These are phyloP conservation scores for Eilema depressum DNA, from an alignment of 2,888 invertebrate species.

Conservation along the genomic window DNA sequence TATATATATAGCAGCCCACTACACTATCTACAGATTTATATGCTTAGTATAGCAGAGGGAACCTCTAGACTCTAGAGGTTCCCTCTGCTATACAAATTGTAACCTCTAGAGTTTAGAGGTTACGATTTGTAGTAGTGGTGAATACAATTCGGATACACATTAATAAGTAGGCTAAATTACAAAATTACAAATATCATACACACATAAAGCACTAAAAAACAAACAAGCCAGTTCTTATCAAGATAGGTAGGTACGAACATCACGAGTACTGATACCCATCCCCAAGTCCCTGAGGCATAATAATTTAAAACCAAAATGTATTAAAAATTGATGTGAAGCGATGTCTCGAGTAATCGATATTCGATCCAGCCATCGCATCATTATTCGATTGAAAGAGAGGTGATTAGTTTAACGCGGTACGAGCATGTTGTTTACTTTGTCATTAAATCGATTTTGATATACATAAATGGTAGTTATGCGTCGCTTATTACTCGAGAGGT, in stretches of 20 bases:
- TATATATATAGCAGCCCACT: too few relatives aligned
- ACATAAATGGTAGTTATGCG: slow-evolving; percentile 55
- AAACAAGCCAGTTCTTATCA: slow-evolving; percentile 13
- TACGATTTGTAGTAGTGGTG: too few relatives aligned
- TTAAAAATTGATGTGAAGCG: slow-evolving; percentile 65
- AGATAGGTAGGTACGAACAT: slow-evolving; percentile 36
- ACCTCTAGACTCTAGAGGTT: too few relatives aligned
- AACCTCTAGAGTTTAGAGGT: too few relatives aligned
- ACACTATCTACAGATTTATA: too few relatives aligned
- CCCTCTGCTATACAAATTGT: too few relatives aligned
- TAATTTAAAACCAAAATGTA: slow-evolving; percentile 56
- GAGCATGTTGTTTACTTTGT: slow-evolving; percentile 65
- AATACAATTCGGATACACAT: too few relatives aligned
- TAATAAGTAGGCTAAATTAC: too few relatives aligned
- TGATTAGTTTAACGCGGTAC: slow-evolving; percentile 61
- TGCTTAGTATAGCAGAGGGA: too few relatives aligned
- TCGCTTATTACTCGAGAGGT: slow-evolving; percentile 20
- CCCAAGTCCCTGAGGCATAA: slow-evolving; percentile 41
- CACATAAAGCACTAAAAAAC: neutral
- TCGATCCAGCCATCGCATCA: slow-evolving; percentile 40
- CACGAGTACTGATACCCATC: slow-evolving; percentile 25
- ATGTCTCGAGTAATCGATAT: slow-evolving; percentile 44
- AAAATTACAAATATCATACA: too few relatives aligned
- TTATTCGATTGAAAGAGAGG: slow-evolving; percentile 60
- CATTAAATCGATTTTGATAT: slow-evolving; percentile 62